Evolutionary conservation across 2,113 vertebrate species (phyloP), one percentile per base, ranked within the genome.

Genomic region (Notothenia rossii): DNA sequence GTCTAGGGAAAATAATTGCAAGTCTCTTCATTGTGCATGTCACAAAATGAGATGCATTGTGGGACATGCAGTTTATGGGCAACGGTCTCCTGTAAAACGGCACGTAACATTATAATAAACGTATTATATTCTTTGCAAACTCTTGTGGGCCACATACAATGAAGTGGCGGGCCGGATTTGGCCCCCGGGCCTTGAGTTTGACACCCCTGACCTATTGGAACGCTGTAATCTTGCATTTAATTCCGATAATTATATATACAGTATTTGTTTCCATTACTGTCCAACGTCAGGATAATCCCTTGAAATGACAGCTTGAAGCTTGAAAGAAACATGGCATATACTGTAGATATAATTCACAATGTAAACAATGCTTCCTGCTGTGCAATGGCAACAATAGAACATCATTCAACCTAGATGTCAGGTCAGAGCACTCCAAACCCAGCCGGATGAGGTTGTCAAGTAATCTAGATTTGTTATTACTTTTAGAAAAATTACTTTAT

Each of bases 371-470:
- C 63, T 60, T 49, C 36, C 65, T 67, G 12, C 10, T 49, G 1
- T 71, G 61, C 75, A 71, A 40, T 33, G 15, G 20, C 20, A 75
- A 40, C 71, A 63, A 72, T 45, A 15, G 1, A 63, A 49, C 14
- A 69, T 36, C 14, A 58, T 68, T 36, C 20, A 60, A 2, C 13
- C 20, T 53, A 10, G 13, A 55, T 67, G 66, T 62, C 56, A 22
- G 17, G 65, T 69, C 18, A 55, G n/a, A 73, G 40, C 29, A 49
- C 22, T 55, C 2, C 1, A 40, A 33, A 22, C 9, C 18, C 25
- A 58, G 8, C 17, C 51, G 33, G 49, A 22, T 69, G 40, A 64
- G 20, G 0, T 64, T 68, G 45, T 66, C 46, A 49, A 55, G 17
- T 14, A 48, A 70, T 70, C 43, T 61, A 36, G 17, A 49, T 56